Percentiles rank a stretch among this genome's conserved stretches.
These are phyloP conservation scores for Chaetops frenatus DNA, from an alignment of 2,113 vertebrate genomes.

Conservation along the genomic window DNA sequence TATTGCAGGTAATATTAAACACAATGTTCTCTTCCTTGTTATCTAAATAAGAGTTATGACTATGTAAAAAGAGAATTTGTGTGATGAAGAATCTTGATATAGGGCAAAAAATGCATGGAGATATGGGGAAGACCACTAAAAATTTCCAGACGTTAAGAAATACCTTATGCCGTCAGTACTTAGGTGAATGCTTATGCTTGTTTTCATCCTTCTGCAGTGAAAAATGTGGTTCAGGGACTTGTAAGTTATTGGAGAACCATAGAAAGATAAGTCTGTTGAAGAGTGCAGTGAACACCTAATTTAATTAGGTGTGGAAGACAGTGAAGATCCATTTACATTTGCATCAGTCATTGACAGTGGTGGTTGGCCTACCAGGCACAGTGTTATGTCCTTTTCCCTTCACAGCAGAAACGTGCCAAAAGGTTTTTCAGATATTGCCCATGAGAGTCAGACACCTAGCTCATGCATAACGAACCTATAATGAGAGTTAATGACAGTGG, in stretches of 20 bases:
- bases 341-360: background rate
- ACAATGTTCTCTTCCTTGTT: background rate
- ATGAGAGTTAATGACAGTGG: background rate
- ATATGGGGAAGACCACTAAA: background rate
- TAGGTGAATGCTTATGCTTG: background rate
- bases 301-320: background rate
- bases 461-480: background rate
- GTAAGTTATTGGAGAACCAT: background rate
- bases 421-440: background rate
- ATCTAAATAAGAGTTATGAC: background rate
- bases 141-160: background rate
- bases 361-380: background rate
- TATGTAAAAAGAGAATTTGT: background rate
- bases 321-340: background rate
- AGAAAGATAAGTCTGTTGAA: background rate
- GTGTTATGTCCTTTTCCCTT: background rate
- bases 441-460: background rate
- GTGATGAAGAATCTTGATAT: background rate
- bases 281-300: background rate
- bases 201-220: background rate
- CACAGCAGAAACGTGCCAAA: background rate
- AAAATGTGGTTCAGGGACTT: background rate
- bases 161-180: background rate
- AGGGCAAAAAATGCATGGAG: background rate
- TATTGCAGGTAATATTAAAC: background rate